A percentile compares a stretch with the other conserved stretches of the same genome.
Evolutionary conservation across 2,797 vertebrate genomes (phyloP).

Genomic region (Tapera naevia): DNA sequence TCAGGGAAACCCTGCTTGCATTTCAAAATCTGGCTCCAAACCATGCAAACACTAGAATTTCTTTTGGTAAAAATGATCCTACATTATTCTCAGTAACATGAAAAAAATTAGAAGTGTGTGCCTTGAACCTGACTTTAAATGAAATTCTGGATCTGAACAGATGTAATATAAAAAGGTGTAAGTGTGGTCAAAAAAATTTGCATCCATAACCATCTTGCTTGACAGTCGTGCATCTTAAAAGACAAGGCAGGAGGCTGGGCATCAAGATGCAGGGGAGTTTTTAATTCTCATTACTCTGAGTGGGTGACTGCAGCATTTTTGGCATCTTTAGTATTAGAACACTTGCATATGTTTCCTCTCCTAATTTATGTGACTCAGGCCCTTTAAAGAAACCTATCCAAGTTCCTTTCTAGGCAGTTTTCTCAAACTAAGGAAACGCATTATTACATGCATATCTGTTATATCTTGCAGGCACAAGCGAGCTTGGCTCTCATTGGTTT

Average conservation of each 20-base stretch:
- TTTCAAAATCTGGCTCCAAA: slow-evolving; percentile 20
- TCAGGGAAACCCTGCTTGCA: slow-evolving; percentile 8
- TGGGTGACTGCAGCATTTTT: slow-evolving; percentile 34
- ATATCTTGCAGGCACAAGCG: not conserved
- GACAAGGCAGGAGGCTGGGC: not conserved
- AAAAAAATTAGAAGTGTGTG: not conserved
- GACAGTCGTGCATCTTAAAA: not conserved
- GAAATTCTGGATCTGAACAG: not conserved
- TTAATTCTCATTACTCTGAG: slow-evolving; percentile 31
- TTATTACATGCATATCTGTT: not conserved
- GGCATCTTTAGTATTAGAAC: slow-evolving; percentile 39
- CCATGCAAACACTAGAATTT: not conserved
- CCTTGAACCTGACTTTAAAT: not conserved
- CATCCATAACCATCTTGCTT: not conserved
- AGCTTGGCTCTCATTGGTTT: not conserved
- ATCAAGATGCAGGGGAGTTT: not conserved
- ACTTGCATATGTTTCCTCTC: slow-evolving; percentile 55
- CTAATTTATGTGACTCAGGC: slow-evolving; percentile 16
- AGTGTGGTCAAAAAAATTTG: not conserved
- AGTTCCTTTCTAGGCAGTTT: slow-evolving; percentile 11
- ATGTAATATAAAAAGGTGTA: not conserved
- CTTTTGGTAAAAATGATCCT: not conserved
- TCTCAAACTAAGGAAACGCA: not conserved
- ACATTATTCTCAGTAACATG: not conserved
- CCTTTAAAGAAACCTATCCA: slow-evolving; percentile 15